These are phyloP conservation scores for Panthera leo DNA, from an alignment of 2,113 vertebrate genomes.

Conservation along the genomic window DNA sequence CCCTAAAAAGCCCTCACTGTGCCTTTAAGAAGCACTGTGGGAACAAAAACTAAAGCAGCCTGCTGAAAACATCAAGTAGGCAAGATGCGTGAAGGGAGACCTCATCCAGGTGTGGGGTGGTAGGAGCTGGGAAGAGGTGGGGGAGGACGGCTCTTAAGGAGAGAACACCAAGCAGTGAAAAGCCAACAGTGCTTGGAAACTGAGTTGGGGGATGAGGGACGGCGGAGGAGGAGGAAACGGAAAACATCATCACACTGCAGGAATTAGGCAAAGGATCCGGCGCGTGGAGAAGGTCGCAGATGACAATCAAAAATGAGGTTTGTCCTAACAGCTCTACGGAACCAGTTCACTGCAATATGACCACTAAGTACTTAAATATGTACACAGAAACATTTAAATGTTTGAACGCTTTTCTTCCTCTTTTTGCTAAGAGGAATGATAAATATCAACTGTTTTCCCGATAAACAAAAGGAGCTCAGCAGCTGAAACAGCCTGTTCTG, in stretches of 20 bases:
- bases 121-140: accelerated
- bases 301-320: not conserved
- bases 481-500: conserved; percentile 30
- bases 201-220: not conserved
- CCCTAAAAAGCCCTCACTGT: not conserved
- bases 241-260: accelerated
- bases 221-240: not conserved
- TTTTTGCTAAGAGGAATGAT: not conserved
- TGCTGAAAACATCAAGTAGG: not conserved
- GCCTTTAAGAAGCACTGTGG: not conserved
- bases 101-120: not conserved
- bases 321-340: not conserved
- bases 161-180: not conserved
- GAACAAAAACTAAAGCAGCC: not conserved
- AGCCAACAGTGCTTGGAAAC: not conserved
- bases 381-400: not conserved
- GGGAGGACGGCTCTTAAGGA: not conserved
- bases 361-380: not conserved
- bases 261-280: not conserved
- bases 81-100: not conserved
- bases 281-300: not conserved
- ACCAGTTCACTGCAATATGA: not conserved
- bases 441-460: conserved; percentile 18
- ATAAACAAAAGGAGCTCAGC: conserved; percentile 26
- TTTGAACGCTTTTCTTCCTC: conserved; percentile 25